Evolutionary conservation across 1,140 invertebrate species (phyloP).

Genomic region (Zaprionus davidi): DNA sequence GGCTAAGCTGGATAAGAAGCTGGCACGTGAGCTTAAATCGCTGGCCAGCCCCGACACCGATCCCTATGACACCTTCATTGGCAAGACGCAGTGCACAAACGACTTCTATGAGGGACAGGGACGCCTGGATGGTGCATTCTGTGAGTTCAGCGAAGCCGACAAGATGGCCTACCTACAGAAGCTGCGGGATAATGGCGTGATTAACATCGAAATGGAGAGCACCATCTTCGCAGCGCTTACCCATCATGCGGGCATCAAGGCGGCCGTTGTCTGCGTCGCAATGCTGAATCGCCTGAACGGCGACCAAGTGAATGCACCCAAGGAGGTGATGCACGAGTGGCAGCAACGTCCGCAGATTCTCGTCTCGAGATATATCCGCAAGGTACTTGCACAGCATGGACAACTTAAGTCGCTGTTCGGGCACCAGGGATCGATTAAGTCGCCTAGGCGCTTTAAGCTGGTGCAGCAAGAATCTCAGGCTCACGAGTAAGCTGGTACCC

Average conservation of each 20-base stretch:
- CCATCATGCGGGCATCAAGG: conserved; percentile 96
- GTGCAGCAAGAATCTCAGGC: conserved; percentile 96
- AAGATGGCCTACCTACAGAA: conserved; percentile 94
- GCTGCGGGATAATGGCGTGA: conserved; percentile 91
- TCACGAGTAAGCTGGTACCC: conserved; percentile 88
- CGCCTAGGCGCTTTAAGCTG: conserved; percentile 92
- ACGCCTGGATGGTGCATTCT: conserved; percentile 98
- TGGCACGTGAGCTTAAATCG: conserved; percentile 91
- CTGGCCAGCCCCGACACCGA: conserved; percentile 88
- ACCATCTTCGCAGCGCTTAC: conserved; percentile 94
- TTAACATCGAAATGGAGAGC: conserved; percentile 99
- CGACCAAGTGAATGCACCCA: conserved; percentile 96
- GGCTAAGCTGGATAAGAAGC: conserved; percentile 91
- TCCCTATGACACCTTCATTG: conserved; percentile 93
- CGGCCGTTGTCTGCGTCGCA: conserved; percentile 96
- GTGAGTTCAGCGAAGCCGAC: conserved; percentile 95
- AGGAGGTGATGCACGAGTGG: conserved; percentile 96
- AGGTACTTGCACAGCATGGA: conserved; percentile 91
- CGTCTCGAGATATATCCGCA: conserved; percentile 94
- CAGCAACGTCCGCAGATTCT: conserved; percentile 95
- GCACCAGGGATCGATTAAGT: conserved; percentile 92
- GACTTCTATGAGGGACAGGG: conserved; percentile 99
- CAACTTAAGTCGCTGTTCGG: conserved; percentile 88
- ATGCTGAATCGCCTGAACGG: conserved; percentile 96
- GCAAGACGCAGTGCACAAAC: conserved; percentile 97